Evolutionary conservation across 2,797 vertebrate species (phyloP).

Genomic region (Manis javanica): DNA sequence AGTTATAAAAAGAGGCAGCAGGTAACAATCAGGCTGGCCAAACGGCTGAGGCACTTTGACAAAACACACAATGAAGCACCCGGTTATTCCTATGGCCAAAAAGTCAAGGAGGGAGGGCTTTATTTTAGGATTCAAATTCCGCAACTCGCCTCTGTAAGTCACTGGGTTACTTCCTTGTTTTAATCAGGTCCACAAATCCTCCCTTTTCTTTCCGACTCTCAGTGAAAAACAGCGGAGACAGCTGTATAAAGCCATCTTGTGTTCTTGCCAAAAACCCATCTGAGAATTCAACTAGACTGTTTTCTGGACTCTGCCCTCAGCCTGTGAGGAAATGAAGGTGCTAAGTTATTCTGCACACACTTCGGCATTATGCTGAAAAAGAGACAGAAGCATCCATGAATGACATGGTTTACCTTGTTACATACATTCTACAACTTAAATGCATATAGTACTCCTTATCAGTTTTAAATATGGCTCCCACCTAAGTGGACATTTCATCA

Average conservation of each 20-base stretch:
- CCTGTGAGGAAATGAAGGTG: slow-evolving; percentile 41
- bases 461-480: slow-evolving; percentile 26
- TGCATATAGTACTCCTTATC: not conserved
- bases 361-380: slow-evolving; percentile 38
- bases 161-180: slow-evolving; percentile 76
- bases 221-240: slow-evolving; percentile 60
- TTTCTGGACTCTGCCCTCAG: slow-evolving; percentile 46
- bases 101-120: slow-evolving; percentile 62
- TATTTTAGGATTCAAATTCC: slow-evolving; percentile 65
- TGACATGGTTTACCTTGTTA: not conserved
- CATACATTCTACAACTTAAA: slow-evolving; percentile 50
- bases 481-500: not conserved
- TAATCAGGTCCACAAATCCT: slow-evolving; percentile 71
- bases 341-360: slow-evolving; percentile 61
- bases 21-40: slow-evolving; percentile 79
- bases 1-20: slow-evolving; percentile 80
- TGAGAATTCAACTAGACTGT: slow-evolving; percentile 51
- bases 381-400: not conserved
- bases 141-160: slow-evolving; percentile 61
- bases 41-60: slow-evolving; percentile 69
- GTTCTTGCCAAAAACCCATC: slow-evolving; percentile 74
- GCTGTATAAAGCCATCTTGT: slow-evolving; percentile 75
- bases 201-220: slow-evolving; percentile 66
- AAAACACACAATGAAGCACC: slow-evolving; percentile 75
- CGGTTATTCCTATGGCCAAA: slow-evolving; percentile 70